Evolutionary conservation across 2,113 vertebrate species (phyloP).

Genomic region (Cebidichthys violaceus): DNA sequence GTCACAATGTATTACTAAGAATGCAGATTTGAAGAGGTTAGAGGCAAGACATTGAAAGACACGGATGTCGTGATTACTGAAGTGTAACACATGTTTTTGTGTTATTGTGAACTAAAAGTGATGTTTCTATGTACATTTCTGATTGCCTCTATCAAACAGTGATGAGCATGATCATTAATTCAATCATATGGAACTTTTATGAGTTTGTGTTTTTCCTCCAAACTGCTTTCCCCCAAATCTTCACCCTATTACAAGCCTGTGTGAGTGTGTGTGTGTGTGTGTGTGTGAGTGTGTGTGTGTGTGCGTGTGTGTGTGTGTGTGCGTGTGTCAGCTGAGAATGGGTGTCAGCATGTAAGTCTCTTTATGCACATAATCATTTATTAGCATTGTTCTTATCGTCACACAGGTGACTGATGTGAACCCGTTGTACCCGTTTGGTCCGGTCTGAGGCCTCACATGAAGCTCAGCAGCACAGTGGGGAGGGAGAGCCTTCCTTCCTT

Average conservation of each 20-base stretch:
- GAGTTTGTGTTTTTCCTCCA: no score
- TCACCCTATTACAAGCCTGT: neutral
- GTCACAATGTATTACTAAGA: no score
- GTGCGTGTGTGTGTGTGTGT: neutral
- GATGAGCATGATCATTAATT: no score
- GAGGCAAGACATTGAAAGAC: no score
- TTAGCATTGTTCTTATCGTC: constrained; percentile 47
- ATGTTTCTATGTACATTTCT: no score
- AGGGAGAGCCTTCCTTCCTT: no score
- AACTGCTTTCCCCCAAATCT: neutral
- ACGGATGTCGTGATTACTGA: no score
- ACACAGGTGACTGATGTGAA: constrained; percentile 54
- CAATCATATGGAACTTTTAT: no score
- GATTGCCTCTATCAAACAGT: no score
- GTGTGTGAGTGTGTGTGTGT: neutral
- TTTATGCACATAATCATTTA: constrained; percentile 30
- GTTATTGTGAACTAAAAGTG: no score
- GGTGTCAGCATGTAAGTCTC: neutral
- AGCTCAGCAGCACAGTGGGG: constrained; percentile 22
- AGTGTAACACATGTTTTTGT: no score
- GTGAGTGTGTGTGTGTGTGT: neutral
- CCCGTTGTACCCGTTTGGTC: constrained; percentile 33
- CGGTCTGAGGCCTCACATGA: constrained; percentile 29
- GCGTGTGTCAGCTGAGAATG: neutral
- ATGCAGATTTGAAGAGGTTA: no score